Evolutionary conservation across 2,888 invertebrate genomes (phyloP).

Genomic region (Morpho deidamia): DNA sequence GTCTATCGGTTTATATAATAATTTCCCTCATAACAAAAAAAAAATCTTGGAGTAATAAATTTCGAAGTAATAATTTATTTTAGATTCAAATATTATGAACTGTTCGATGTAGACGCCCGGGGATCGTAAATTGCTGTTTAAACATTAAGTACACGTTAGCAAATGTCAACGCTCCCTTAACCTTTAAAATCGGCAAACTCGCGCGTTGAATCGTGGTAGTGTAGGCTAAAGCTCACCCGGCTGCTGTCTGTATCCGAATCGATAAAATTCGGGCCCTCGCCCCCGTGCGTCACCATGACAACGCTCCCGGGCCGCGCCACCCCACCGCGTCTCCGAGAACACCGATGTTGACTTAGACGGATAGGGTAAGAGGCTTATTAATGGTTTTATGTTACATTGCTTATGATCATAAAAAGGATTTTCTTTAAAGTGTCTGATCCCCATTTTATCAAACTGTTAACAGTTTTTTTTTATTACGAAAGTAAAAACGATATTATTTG

Average conservation of each 20-base stretch:
- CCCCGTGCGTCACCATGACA: slow-evolving; percentile 66
- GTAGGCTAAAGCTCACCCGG: slow-evolving; percentile 64
- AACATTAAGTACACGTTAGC: slow-evolving; percentile 51
- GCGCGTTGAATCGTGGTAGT: slow-evolving; percentile 71
- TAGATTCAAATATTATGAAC: background rate
- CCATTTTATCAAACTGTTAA: background rate
- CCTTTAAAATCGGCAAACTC: slow-evolving; percentile 71
- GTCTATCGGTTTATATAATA: too few species aligned
- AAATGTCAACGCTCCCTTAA: slow-evolving; percentile 70
- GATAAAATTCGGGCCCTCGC: slow-evolving; percentile 77
- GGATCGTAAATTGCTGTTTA: slow-evolving; percentile 43
- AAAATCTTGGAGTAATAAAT: background rate
- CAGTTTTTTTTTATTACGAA: too few species aligned
- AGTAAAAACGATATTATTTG: too few species aligned
- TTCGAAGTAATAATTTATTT: background rate
- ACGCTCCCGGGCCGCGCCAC: slow-evolving; percentile 49
- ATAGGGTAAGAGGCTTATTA: slow-evolving; percentile 78
- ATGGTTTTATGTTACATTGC: slow-evolving; percentile 72
- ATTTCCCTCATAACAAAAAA: too few species aligned
- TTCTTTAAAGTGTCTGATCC: slow-evolving; percentile 28
- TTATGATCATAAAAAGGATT: slow-evolving; percentile 40
- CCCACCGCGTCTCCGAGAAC: slow-evolving; percentile 60
- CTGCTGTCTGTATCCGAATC: slow-evolving; percentile 75
- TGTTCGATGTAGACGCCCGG: slow-evolving; percentile 21
- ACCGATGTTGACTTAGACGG: slow-evolving; percentile 77